These are phyloP conservation scores for Bucco capensis DNA, from an alignment of 2,113 vertebrate species.

Conservation along the genomic window DNA sequence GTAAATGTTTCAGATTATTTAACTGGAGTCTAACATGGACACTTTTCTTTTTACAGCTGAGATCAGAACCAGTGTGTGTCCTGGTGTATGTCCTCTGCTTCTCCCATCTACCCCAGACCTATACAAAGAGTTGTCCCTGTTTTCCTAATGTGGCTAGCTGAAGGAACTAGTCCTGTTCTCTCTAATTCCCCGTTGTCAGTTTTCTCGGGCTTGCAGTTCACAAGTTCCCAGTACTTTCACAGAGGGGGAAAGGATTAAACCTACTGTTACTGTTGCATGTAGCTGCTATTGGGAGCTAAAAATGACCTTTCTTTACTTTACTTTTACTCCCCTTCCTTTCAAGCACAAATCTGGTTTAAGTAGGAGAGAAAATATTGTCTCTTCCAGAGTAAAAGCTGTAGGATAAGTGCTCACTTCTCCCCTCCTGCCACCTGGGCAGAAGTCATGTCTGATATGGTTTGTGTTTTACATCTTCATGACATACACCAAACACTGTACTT, in stretches of 20 bases:
- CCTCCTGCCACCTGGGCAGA: not conserved
- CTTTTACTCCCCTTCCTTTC: not conserved
- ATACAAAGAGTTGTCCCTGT: not conserved
- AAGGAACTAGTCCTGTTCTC: not conserved
- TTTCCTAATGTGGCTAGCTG: not conserved
- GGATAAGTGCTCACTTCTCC: not conserved
- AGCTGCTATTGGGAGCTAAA: not conserved
- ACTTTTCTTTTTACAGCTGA: not conserved
- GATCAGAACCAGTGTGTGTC: not conserved
- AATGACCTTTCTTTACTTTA: not conserved
- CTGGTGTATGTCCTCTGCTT: not conserved
- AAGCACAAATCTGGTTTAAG: not conserved
- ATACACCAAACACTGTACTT: not conserved
- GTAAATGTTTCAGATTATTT: not conserved
- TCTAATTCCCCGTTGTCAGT: not conserved
- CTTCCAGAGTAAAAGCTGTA: not conserved
- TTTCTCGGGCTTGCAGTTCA: not conserved
- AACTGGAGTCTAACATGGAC: not conserved
- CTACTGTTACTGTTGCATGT: not conserved
- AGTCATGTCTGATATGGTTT: not conserved
- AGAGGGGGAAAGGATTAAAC: not conserved
- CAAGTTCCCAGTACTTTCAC: not conserved
- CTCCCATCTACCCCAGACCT: not conserved
- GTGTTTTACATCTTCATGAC: not conserved
- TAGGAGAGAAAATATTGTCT: not conserved